These are phyloP conservation scores for Betta splendens DNA, from an alignment of 2,797 vertebrate species.

Conservation along the genomic window DNA sequence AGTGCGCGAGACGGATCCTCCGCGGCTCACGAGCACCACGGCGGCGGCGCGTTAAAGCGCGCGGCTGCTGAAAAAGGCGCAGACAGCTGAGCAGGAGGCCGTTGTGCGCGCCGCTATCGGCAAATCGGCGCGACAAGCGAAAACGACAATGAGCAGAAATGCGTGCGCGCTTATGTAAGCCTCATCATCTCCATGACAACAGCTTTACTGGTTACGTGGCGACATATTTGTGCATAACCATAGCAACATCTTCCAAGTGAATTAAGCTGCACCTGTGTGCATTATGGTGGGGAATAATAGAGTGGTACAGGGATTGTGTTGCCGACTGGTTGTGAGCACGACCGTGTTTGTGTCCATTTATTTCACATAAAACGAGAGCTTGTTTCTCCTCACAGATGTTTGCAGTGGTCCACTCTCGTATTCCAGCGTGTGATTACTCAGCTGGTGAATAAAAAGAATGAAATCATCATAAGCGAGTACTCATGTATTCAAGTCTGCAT, in stretches of 20 bases:
- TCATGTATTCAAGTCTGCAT: background rate
- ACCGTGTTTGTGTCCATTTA: constrained; percentile 22
- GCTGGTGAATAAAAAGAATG: constrained; percentile 30
- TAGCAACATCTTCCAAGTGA: constrained; percentile 84
- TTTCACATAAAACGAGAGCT: constrained; percentile 10
- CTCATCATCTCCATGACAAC: constrained; percentile 93
- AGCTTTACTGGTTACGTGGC: constrained; percentile 91
- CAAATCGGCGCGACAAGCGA: constrained; percentile 70
- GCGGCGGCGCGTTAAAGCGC: constrained; percentile 8
- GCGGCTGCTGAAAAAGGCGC: constrained; percentile 46
- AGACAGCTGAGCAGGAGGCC: constrained; percentile 57
- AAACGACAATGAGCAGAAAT: constrained; percentile 83
- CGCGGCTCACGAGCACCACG: constrained; percentile 40
- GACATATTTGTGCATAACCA: constrained; percentile 89
- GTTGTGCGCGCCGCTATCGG: constrained; percentile 68
- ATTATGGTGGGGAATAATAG: constrained; percentile 79
- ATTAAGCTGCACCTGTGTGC: constrained; percentile 86
- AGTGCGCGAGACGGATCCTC: constrained; percentile 47
- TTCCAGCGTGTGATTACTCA: constrained; percentile 21
- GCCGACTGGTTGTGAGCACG: constrained; percentile 22
- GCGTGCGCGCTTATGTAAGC: constrained; percentile 89
- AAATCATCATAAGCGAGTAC: constrained; percentile 1
- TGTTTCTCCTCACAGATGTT: constrained; percentile 1
- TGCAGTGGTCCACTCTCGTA: constrained; percentile 22
- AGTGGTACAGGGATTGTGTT: constrained; percentile 48